These are phyloP conservation scores for Reinhardtius hippoglossoides DNA, from an alignment of 2,113 vertebrate genomes.

Conservation along the genomic window DNA sequence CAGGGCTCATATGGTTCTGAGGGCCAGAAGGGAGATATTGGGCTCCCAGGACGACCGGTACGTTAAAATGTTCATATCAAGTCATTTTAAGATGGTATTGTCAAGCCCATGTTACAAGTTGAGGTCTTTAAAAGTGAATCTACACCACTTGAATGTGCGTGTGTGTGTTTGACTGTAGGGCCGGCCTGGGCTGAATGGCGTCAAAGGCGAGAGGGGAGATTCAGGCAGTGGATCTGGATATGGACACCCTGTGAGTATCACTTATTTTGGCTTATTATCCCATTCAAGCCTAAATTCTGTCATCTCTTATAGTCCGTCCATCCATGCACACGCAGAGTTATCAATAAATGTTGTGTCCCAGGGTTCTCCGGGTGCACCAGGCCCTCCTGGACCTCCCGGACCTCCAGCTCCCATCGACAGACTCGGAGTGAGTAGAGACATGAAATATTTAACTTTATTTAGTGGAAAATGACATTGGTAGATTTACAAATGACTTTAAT, in stretches of 20 bases:
- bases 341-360: conserved; percentile 50
- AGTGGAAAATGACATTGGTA: neutral
- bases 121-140: neutral
- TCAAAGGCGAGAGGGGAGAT: conserved; percentile 92
- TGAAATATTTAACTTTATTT: neutral
- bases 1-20: conserved; percentile 84
- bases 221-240: conserved; percentile 63
- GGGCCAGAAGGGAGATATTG: conserved; percentile 94
- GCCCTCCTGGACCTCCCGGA: conserved; percentile 76
- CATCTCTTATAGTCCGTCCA: neutral
- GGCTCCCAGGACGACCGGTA: conserved; percentile 94
- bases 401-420: conserved; percentile 34
- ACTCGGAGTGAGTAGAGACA: conserved; percentile 61
- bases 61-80: neutral
- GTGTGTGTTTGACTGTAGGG: conserved; percentile 80
- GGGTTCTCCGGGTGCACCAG: conserved; percentile 87
- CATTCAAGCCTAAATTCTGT: neutral
- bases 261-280: neutral
- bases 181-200: conserved; percentile 92
- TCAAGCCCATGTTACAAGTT: neutral
- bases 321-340: neutral
- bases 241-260: conserved; percentile 82
- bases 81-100: neutral
- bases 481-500: neutral
- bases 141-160: neutral